Base-by-base conservation (phyloP, 2,888 invertebrate genomes). In the Trichogramma dendrolimi region DNA sequence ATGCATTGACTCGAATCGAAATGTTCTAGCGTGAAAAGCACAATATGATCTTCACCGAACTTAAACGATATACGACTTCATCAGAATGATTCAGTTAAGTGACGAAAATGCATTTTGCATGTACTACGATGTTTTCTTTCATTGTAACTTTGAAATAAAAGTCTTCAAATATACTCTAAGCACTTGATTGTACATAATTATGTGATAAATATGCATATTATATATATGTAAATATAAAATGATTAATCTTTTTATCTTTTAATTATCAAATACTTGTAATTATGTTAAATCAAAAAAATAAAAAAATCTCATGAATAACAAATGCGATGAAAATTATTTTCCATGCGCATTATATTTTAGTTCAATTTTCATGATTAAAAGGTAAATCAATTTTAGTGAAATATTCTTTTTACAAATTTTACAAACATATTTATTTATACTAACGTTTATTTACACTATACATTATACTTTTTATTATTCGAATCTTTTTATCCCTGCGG, bases 121-220 rank as follows among this genome's bases (percentile, higher is more conserved):
- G 70, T 73, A 74, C 70, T 71, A 71, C 70, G 69, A 72, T 73
- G 71, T 72, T 74, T 71, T 71, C 72, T 74, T 74, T 72, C 67
- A 72, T 72, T 70, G 69, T 72, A 71, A 65, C 58, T 65, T 65
- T 58, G 27, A 27, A 27, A 27, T 27, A 68, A 73, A 74, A 74
- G 72, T 73, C 72, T 73, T 72, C 69, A 71, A 72, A 71, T 69
- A 73, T 73, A 69, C 69, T 71, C 72, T 74, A 72, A 72, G 71
- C 71, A 73, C 72, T 71, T 73, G 71, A 73, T 71, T 74, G 73
- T 74, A 73, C 70, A 74, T 74, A 74, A 73, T 70, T 74, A 74
- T 74, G 73, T 72, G 74, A 73, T 73, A 72, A 69, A 74, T 73
- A 70, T 69, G 71, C 67, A 73, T 74, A 71, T 72, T 27, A 70